phyloP scores from a whole-genome alignment of 2,113 vertebrate species.

The Pitta sordida region DNA sequence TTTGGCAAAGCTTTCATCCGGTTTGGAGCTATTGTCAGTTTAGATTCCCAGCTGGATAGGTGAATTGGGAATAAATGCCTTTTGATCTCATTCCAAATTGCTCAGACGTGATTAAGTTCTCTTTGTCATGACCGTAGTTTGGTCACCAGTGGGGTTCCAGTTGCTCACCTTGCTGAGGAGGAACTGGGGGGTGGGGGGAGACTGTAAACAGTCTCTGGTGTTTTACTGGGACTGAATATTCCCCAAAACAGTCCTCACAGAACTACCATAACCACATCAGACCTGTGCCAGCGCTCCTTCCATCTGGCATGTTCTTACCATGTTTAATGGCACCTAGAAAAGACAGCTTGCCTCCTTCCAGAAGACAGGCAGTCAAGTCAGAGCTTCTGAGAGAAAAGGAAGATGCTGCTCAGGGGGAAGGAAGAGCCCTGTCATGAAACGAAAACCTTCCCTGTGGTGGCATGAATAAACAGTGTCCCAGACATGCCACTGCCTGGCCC shows the following conservation, averaged over 20 bases:
- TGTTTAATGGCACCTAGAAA: background rate
- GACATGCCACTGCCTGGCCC: background rate
- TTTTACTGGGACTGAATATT: background rate
- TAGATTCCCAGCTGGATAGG: background rate
- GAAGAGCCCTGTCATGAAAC: background rate
- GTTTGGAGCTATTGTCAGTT: background rate
- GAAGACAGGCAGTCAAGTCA: background rate
- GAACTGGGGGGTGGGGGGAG: background rate
- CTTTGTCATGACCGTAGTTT: background rate
- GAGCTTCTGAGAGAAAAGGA: background rate
- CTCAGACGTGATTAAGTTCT: background rate
- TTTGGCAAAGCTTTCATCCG: background rate
- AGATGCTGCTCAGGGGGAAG: background rate
- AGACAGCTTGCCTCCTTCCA: background rate
- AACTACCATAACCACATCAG: background rate
- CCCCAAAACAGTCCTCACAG: background rate
- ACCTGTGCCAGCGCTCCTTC: background rate
- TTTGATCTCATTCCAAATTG: background rate
- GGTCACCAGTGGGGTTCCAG: background rate
- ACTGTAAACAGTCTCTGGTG: background rate
- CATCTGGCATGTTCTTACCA: rapidly evolving
- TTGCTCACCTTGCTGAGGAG: background rate
- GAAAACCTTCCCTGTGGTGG: background rate
- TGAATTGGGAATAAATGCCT: background rate
- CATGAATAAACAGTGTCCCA: background rate